phyloP scores from a whole-genome alignment of 2,113 vertebrate genomes.

The Taurulus bubalis region DNA sequence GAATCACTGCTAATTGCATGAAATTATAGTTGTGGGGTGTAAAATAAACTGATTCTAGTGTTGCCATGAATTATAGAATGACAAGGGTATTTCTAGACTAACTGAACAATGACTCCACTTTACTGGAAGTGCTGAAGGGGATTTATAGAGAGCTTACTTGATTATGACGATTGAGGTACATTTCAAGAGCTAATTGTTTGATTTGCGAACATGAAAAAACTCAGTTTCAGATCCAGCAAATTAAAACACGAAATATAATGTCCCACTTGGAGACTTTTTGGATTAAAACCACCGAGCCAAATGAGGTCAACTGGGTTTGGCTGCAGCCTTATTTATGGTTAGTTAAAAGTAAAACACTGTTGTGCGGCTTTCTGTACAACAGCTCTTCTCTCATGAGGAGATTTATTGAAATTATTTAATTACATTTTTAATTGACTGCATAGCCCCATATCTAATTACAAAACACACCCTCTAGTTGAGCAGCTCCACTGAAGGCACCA shows the following conservation, averaged over 20 bases:
- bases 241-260: slow-evolving; percentile 19
- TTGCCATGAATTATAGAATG: slow-evolving; percentile 37
- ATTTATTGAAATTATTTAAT: slow-evolving; percentile 34
- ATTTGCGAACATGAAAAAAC: slow-evolving; percentile 30
- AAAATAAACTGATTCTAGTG: slow-evolving; percentile 59
- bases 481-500: slow-evolving; percentile 17
- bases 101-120: slow-evolving; percentile 48
- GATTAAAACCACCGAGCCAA: slow-evolving; percentile 25
- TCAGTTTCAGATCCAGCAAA: slow-evolving; percentile 35
- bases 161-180: slow-evolving; percentile 36
- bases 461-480: slow-evolving; percentile 17
- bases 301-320: slow-evolving; percentile 20
- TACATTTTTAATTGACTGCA: slow-evolving; percentile 28
- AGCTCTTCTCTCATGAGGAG: slow-evolving; percentile 24
- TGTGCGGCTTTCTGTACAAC: slow-evolving; percentile 10
- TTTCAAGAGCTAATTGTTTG: slow-evolving; percentile 30
- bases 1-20: slow-evolving; percentile 72
- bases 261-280: slow-evolving; percentile 20
- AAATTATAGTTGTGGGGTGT: slow-evolving; percentile 63
- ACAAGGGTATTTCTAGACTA: slow-evolving; percentile 49
- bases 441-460: slow-evolving; percentile 33
- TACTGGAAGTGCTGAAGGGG: slow-evolving; percentile 48
- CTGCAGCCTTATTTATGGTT: slow-evolving; percentile 5
- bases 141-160: slow-evolving; percentile 39
- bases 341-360: slow-evolving; percentile 10